A percentile compares a stretch with the other conserved stretches of the same genome.
Evolutionary conservation across 1,140 invertebrate genomes (phyloP).

Genomic region (Melanaphis sacchari): DNA sequence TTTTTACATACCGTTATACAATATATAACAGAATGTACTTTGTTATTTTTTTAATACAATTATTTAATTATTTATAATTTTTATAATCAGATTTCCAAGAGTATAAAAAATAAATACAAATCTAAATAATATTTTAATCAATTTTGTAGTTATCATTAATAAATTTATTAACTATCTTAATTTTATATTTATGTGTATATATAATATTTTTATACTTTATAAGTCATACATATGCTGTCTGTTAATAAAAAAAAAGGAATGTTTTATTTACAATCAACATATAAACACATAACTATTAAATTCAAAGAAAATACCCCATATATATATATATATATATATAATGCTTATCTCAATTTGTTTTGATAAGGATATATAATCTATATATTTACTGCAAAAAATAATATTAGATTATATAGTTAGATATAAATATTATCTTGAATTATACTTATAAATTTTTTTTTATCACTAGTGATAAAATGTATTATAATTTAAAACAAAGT

Average conservation of each 20-base stretch:
- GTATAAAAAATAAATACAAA: neutral
- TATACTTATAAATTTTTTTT: neutral
- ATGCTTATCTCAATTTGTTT: neutral
- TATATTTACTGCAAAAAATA: too few species aligned
- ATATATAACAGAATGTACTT: neutral
- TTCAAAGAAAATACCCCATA: neutral
- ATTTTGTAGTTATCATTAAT: neutral
- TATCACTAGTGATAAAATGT: neutral
- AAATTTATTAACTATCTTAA: too few species aligned
- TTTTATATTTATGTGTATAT: neutral
- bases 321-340: too few species aligned
- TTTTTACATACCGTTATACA: neutral
- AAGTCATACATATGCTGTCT: neutral
- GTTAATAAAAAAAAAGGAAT: too few species aligned
- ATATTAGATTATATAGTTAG: neutral
- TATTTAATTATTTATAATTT: neutral
- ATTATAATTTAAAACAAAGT: neutral
- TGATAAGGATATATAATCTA: neutral
- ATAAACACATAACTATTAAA: neutral
- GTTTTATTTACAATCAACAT: neutral
- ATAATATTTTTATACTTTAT: neutral
- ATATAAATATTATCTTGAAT: neutral
- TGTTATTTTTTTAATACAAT: neutral
- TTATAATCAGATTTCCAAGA: neutral
- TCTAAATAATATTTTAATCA: neutral